Evolutionary conservation across 1,140 invertebrate species (phyloP).

Genomic region (Acromyrmex charruanus): DNA sequence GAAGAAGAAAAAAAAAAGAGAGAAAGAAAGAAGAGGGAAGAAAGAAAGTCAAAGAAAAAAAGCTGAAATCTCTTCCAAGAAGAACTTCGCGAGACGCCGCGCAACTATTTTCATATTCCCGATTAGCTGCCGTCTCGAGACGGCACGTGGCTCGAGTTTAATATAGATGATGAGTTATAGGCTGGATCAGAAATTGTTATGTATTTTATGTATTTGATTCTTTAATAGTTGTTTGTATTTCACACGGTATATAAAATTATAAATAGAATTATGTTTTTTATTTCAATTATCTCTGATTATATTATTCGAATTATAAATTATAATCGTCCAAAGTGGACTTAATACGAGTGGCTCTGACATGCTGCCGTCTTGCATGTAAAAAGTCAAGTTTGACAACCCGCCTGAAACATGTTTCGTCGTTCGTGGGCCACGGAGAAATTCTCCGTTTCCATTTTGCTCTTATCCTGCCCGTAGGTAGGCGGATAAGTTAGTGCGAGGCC

Average conservation of each 20-base stretch:
- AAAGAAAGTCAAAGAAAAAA: background rate
- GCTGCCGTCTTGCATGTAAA: slow-evolving; percentile 48
- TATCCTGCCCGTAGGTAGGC: slow-evolving; percentile 60
- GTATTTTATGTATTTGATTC: background rate
- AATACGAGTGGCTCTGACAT: slow-evolving; percentile 26
- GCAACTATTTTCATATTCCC: slow-evolving; percentile 40
- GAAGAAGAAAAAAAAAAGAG: background rate
- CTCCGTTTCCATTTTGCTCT: slow-evolving; percentile 56
- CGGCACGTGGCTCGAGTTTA: slow-evolving; percentile 12
- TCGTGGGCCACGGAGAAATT: slow-evolving; percentile 36
- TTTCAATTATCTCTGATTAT: background rate
- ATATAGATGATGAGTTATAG: background rate
- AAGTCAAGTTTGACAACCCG: slow-evolving; percentile 45
- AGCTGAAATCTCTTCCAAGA: slow-evolving; percentile 39
- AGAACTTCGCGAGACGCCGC: slow-evolving; percentile 36
- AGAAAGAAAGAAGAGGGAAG: background rate
- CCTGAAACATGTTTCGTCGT: slow-evolving; percentile 53
- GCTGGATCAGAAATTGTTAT: background rate
- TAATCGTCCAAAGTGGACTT: background rate
- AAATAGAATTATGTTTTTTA: background rate
- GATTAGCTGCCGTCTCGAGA: slow-evolving; percentile 2
- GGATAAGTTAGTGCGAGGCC: slow-evolving; percentile 62
- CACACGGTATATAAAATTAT: background rate
- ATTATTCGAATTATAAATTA: background rate
- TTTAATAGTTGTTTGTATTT: background rate